Percentiles rank a stretch among this genome's conserved stretches.
These are phyloP conservation scores for Dione vanillae DNA, from an alignment of 2,888 invertebrate genomes.

Conservation along the genomic window DNA sequence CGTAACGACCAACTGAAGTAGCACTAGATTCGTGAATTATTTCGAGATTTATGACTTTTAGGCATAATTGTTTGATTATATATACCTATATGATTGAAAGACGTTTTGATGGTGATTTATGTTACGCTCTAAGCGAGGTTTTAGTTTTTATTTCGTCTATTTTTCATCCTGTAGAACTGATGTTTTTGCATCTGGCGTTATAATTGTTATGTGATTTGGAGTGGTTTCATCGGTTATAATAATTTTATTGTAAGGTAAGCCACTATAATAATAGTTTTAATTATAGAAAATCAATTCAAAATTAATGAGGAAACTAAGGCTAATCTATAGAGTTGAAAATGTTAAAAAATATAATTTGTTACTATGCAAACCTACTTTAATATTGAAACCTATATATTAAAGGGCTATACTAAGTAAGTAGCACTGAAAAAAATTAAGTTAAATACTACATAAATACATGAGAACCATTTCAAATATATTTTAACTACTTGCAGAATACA, in stretches of 20 bases:
- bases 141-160: conserved; percentile 37
- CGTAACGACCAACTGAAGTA: conserved; percentile 82
- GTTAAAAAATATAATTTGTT: no score
- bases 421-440: no score
- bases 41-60: conserved; percentile 78
- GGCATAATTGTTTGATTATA: conserved; percentile 69
- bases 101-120: conserved; percentile 71
- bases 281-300: no score
- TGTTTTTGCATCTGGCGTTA: conserved; percentile 26
- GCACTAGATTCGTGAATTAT: conserved; percentile 74
- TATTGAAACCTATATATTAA: no score
- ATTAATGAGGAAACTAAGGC: no score
- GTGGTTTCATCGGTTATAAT: conserved; percentile 6
- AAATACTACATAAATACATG: no score
- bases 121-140: conserved; percentile 66
- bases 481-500: not conserved
- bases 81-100: conserved; percentile 24
- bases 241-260: not conserved
- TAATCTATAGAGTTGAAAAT: no score
- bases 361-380: no score
- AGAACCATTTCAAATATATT: not conserved
- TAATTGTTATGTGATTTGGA: conserved; percentile 22
- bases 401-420: no score
- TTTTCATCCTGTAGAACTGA: not conserved
- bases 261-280: no score